Base-by-base conservation (phyloP, 2,797 vertebrate genomes). In the Lepilemur septentrionalis region DNA sequence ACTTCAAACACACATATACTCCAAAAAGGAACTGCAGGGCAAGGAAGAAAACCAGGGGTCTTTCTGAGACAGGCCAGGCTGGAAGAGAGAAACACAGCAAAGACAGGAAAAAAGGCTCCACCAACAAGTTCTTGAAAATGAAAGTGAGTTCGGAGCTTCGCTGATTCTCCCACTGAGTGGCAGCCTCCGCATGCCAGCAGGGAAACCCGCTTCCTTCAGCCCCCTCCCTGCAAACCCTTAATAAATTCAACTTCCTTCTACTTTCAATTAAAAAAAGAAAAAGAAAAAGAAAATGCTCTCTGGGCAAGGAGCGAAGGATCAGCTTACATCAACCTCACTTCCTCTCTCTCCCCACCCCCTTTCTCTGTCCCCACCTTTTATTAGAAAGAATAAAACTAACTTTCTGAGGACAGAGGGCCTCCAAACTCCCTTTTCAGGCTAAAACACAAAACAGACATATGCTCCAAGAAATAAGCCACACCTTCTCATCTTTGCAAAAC, bases 161-260 rank as follows among this genome's bases (percentile, higher is more conserved):
- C 79, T 2, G 23, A n/a, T 70, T n/a, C 87, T 69, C 95, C 82
- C 72, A 48, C 73, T 14, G 61, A 93, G 85, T 1, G 38, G 61
- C 79, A 65, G 78, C 63, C 96, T 79, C 90, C 30, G 1, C 38
- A 18, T 59, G 63, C 83, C 23, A 41, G 18, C 92, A 94, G 72
- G 61, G 9, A 23, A 75, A 46, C 46, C 20, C 50, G 13, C 38
- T 79, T 80, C 87, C 80, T 85, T 41, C 17, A 18, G 65, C 35
- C 85, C 84, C 79, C 84, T 83, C 87, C 76, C 67, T 79, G 79
- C 23, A 48, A 86, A 63, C 43, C n/a, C 38, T 57, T 65, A 75
- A 91, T 52, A 90, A 96, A 92, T 35, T 84, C 87, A 83, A 76
- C 78, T 97, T 97, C 91, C 91, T 94, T 80, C 46, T 82, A 67